Evolutionary conservation across 2,888 invertebrate genomes (phyloP), one percentile per base, ranked within the genome.

Genomic region (Acronicta aceris): DNA sequence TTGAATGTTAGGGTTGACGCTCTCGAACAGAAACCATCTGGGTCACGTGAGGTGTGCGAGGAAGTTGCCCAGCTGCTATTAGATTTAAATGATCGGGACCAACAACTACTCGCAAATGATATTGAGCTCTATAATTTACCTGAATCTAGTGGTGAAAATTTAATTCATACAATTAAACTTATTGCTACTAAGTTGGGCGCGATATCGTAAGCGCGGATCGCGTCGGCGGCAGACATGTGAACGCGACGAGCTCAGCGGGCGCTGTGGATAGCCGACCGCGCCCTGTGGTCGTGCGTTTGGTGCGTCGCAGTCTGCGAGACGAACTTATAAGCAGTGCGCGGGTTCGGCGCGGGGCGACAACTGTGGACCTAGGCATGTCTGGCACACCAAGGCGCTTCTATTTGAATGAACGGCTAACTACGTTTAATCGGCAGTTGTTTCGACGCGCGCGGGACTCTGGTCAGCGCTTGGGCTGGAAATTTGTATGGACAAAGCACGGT

Each of bases 211-310:
- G 16, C 16, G 50, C n/a, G 33, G 33, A 33, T 1, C 33, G 33
- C 33, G 10, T 8, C 12, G 33, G 33, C 9, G 33, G 33, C 33
- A 9, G 33, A 8, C 33, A 12, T 10, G 33, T 33, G 9, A 33
- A 12, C 12, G 33, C 33, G 6, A 33, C 33, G 33, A 33, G 33
- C 33, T 6, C 33, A 3, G 12, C 12, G 12, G 50, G 8, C 16
- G 27, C 27, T 15, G 12, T n/a, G 25, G 51, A 38, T 1, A 40
- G 25, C 15, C 38, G 15, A 8, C 49, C 49, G 8, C 38, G 49
- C 17, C 38, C 38, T 36, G 10, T 49, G 4, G 49, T 38, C n/a
- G 49, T 49, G 38, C 49, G 49, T 17, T 17, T 36, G 7, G 49
- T 16, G 4, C 49, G 36, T 3, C 49, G 49, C n/a, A 38, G 25